These are phyloP conservation scores for Misgurnus mizolepis DNA, from an alignment of 2,113 vertebrate genomes.

Conservation along the genomic window DNA sequence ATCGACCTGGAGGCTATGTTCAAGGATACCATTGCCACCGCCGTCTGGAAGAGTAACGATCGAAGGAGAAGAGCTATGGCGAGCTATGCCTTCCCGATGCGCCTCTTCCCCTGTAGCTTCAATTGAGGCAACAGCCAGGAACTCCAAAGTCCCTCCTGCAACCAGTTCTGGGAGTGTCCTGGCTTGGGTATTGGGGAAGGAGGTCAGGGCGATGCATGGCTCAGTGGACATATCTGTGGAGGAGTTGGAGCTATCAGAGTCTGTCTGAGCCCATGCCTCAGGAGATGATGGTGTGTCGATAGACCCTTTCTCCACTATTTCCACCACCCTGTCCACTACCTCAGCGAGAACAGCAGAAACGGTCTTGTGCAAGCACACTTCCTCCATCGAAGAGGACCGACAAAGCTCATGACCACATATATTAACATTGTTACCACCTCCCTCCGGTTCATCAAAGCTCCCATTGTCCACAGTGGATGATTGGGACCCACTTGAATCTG, in stretches of 20 bases:
- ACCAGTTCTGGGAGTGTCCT: conserved; percentile 74
- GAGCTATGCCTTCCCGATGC: conserved; percentile 83
- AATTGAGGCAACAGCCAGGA: conserved; percentile 61
- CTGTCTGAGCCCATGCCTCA: conserved; percentile 74
- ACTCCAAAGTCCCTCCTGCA: conserved; percentile 73
- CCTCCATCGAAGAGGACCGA: conserved; percentile 69
- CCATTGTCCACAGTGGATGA: conserved; percentile 87
- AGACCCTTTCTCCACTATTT: conserved; percentile 74
- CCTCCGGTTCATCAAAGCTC: conserved; percentile 85
- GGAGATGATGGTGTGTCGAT: conserved; percentile 68
- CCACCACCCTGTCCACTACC: conserved; percentile 84
- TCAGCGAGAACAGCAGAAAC: conserved; percentile 86
- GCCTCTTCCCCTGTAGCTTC: conserved; percentile 68
- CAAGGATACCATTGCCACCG: conserved; percentile 62
- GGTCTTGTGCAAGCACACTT: conserved; percentile 77
- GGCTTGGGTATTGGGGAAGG: conserved; percentile 52
- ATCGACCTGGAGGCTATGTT: conserved; percentile 69
- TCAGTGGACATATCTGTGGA: conserved; percentile 69
- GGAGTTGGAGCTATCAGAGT: conserved; percentile 72
- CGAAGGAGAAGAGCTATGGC: conserved; percentile 93
- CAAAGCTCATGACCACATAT: conserved; percentile 73
- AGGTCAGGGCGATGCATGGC: conserved; percentile 54
- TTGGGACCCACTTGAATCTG: conserved; percentile 88
- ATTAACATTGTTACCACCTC: conserved; percentile 45
- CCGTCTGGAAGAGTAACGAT: conserved; percentile 80